phyloP scores from a whole-genome alignment of 2,888 invertebrate species.

The Hydrotaea cyrtoneurina region DNA sequence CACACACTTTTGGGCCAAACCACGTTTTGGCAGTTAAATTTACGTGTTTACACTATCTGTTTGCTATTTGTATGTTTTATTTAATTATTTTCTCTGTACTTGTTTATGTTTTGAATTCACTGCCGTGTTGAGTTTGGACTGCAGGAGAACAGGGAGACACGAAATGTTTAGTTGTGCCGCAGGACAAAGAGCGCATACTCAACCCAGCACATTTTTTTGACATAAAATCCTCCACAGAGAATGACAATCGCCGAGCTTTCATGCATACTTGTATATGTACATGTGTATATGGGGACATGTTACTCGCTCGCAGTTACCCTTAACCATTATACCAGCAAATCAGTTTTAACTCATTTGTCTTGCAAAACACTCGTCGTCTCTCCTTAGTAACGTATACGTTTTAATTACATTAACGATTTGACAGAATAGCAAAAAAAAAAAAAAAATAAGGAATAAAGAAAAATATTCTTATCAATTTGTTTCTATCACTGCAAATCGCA shows the following conservation, averaged over 20 bases:
- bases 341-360: constrained; percentile 69
- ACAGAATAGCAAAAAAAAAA: constrained; percentile 38
- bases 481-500: neutral
- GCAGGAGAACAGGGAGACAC: constrained; percentile 7
- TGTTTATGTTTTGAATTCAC: constrained; percentile 25
- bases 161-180: neutral
- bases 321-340: constrained; percentile 58
- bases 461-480: neutral
- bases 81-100: too few species aligned
- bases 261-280: constrained; percentile 39
- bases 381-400: constrained; percentile 55
- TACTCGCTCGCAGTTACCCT: constrained; percentile 60
- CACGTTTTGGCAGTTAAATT: neutral
- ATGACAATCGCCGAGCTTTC: constrained; percentile 46
- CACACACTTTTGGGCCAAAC: neutral
- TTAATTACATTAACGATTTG: constrained; percentile 58
- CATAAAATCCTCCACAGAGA: constrained; percentile 53
- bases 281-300: constrained; percentile 41
- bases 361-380: constrained; percentile 69
- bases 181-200: constrained; percentile 54
- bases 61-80: too few species aligned
- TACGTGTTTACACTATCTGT: too few species aligned
- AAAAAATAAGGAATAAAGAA: constrained; percentile 31
- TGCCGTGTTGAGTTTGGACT: constrained; percentile 7
- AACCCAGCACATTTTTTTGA: constrained; percentile 50